These are phyloP conservation scores for Hafferia zeledoni DNA, from an alignment of 2,797 vertebrate genomes.

Conservation along the genomic window DNA sequence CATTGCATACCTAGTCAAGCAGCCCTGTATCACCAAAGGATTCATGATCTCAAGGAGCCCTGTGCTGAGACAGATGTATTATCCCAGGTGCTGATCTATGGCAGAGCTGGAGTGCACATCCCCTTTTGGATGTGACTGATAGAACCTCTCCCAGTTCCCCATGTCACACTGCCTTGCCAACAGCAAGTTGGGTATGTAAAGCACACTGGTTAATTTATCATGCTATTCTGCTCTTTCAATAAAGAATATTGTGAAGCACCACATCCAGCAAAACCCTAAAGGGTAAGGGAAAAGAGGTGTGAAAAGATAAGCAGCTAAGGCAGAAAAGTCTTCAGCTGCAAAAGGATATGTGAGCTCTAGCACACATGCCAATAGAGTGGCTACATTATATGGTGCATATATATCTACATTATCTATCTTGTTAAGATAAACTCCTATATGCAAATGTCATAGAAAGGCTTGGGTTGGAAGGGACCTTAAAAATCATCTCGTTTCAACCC, in stretches of 20 bases:
- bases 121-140: background rate
- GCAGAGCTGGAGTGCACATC: background rate
- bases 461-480: background rate
- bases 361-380: background rate
- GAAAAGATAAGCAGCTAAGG: background rate
- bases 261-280: background rate
- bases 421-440: background rate
- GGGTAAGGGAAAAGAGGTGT: fast-evolving
- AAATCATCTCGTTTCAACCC: background rate
- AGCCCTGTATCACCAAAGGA: background rate
- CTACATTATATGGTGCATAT: fast-evolving
- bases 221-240: background rate
- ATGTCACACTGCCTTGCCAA: background rate
- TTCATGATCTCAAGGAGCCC: background rate
- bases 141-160: background rate
- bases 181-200: background rate
- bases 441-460: background rate
- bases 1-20: background rate
- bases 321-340: background rate
- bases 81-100: background rate
- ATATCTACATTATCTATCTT: background rate
- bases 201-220: background rate
- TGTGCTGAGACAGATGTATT: background rate
- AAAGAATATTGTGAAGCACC: background rate
- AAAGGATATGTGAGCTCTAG: background rate